A percentile compares a stretch with the other conserved stretches of the same genome.
Conservation (phyloP, 2,797 vertebrate genomes). For the Acanthiza pusilla region DNA sequence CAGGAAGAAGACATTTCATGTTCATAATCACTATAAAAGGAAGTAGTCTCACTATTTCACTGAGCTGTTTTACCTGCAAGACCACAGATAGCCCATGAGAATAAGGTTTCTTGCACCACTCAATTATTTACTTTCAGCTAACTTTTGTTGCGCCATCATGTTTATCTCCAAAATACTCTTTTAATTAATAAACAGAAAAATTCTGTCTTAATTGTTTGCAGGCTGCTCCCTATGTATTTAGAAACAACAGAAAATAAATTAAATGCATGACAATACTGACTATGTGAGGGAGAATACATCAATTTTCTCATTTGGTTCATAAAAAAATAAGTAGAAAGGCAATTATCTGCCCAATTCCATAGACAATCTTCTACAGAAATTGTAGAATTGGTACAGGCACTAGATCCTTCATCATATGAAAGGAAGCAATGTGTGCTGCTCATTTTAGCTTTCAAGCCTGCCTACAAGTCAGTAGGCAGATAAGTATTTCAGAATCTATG, state of each 20-base stretch:
- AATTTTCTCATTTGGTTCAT: background rate
- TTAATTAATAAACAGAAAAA: background rate
- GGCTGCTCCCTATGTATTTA: background rate
- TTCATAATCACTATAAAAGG: background rate
- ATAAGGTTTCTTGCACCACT: background rate
- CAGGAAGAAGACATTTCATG: background rate
- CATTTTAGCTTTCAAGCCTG: constrained; percentile 9
- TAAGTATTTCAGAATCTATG: background rate
- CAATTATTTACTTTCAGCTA: background rate
- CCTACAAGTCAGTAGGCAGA: constrained; percentile 38
- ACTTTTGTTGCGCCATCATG: accelerated
- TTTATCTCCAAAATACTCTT: background rate
- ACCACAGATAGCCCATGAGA: background rate
- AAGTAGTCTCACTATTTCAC: background rate
- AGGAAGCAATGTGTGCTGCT: background rate
- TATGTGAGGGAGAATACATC: background rate
- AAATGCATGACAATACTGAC: background rate
- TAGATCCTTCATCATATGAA: background rate
- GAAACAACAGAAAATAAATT: background rate
- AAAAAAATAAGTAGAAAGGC: background rate
- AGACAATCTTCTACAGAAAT: background rate
- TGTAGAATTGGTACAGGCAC: background rate
- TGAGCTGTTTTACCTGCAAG: background rate
- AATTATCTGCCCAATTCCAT: background rate
- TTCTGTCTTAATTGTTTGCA: background rate